Base-by-base conservation (phyloP, 2,797 vertebrate species). In the Phylloscopus collybita region DNA sequence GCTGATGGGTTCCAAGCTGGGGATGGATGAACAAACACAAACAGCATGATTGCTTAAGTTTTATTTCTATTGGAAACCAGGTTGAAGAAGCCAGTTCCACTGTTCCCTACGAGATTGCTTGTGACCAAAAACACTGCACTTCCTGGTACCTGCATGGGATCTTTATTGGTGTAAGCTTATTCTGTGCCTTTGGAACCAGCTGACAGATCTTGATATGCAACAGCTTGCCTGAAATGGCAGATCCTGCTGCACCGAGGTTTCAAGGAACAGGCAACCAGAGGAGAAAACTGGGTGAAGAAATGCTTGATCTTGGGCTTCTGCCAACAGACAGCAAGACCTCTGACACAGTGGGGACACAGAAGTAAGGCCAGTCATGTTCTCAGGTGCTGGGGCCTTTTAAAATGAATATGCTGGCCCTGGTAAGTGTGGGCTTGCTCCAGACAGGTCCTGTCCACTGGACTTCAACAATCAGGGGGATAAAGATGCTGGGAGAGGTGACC, bases 101-200 rank as follows among this genome's bases (percentile, higher is more conserved):
- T 30, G 3, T 86, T 94, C 72, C 59, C 32, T 49, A 3, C 16
- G 61, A 73, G 65, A 54, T 23, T 78, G 57, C 70, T 88, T 53
- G 22, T 1, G 7, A 88, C 82, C 59, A 56, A 88, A 89, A 88
- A 15, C 61, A 80, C 80, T 65, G 67, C 61, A 57, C 60, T 89
- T 82, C 71, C 60, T 9, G 1, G 25, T 74, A 91, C 54, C 72
- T 87, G 81, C 44, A 47, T 29, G 16, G 79, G 81, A 72, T 82
- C 61, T 78, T 91, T 30, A 16, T 74, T 82, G 69, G 50, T 74
- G 26, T 80, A 59, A 89, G 76, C 50, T 79, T 45, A 53, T 86
- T 88, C 67, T 83, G 36, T 83, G 53, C 67, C 79, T 78, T 56
- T 89, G 60, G 69, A 95, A 80, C 36, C 67, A 92, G 71, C 57